Base-by-base conservation (phyloP, 2,888 invertebrate genomes). In the Acronicta leporina region DNA sequence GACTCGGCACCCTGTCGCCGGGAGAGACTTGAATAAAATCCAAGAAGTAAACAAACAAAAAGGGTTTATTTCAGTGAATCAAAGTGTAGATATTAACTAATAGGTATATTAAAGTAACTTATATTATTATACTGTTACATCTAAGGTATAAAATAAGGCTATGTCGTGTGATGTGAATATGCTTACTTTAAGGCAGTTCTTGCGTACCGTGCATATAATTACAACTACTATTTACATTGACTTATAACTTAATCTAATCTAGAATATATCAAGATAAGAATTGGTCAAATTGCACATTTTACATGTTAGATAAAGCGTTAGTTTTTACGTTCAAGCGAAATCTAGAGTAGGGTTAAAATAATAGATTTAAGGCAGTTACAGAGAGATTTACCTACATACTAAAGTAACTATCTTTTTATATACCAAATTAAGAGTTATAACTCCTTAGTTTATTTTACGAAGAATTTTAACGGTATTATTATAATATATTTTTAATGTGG, bases 111-210 rank as follows among this genome's bases (percentile, higher is more conserved):
- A 77, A 80, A 71, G 57, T 77, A 81, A 80, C 73, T 76, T 20
- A 75, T 66, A 67, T 53, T 74, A 80, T 20, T 73, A 77, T 60
- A 56, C n/a, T n/a, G n/a, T 78, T 81, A 82, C 76, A 77, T 78
- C 87, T 90, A 91, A 85, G 87, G 92, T 94, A 92, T 81, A 93
- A 93, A 94, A 94, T 94, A 94, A 94, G 94, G 94, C 94, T 92
- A 88, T 89, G 84, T 85, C 83, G 94, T 94, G 93, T 90, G 85
- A 91, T 84, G 92, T 92, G 92, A 91, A 87, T 87, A 90, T 86
- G 87, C 90, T 89, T 89, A 90, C 58, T 71, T 83, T 93, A 94
- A 93, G 93, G 93, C 92, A 93, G 92, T 92, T 90, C 81, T 89
- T 86, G 85, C 86, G 87, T 91, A 92, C 89, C 89, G 86, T 89